Percentiles rank a stretch among this genome's conserved stretches.
Conservation (phyloP, 2,888 invertebrate genomes). For the Chromoteleia sp. region DNA sequence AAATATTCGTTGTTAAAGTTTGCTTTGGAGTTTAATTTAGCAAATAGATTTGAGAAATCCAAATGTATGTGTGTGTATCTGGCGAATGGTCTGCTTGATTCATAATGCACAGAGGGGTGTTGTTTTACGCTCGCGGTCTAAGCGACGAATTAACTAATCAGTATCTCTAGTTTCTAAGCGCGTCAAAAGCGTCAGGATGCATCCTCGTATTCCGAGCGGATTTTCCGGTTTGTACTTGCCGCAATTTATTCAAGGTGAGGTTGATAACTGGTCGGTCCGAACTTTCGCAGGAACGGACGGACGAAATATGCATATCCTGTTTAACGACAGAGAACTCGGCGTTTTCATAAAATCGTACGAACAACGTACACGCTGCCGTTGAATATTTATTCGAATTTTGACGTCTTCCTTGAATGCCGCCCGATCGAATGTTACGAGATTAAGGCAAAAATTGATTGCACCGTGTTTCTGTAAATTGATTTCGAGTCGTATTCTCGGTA, state of each 20-base stretch:
- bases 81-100: no score
- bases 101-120: no score
- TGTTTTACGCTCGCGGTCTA: conserved; percentile 48
- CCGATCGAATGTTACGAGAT: conserved; percentile 36
- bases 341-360: conserved; percentile 36
- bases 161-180: conserved; percentile 61
- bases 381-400: conserved; percentile 42
- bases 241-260: conserved; percentile 62
- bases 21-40: no score
- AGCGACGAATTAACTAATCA: conserved; percentile 76
- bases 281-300: conserved; percentile 12
- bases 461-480: conserved; percentile 35
- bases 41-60: no score
- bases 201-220: conserved; percentile 64
- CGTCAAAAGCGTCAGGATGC: conserved; percentile 37
- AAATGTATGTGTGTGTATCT: no score
- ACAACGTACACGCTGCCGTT: conserved; percentile 25
- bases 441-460: conserved; percentile 33
- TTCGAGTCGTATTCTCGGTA: conserved; percentile 1
- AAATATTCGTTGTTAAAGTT: no score
- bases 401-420: conserved; percentile 24
- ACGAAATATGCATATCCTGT: conserved; percentile 53
- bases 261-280: conserved; percentile 48
- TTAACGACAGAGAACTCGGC: conserved; percentile 5
- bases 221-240: conserved; percentile 63